Conservation (phyloP, 2,797 vertebrate genomes). For the Synaphobranchus kaupii region DNA sequence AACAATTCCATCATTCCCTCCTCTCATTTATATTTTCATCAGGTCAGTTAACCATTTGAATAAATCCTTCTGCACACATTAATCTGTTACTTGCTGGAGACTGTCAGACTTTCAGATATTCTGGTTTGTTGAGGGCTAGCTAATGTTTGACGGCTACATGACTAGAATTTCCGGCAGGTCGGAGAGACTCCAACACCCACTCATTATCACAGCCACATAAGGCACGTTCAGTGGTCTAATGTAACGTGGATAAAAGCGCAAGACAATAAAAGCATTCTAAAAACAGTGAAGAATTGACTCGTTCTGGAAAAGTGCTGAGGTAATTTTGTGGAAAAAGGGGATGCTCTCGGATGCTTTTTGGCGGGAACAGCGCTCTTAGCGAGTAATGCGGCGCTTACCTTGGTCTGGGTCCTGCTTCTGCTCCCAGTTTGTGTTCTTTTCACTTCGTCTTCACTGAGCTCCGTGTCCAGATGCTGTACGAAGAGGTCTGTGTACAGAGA, state of each 20-base stretch:
- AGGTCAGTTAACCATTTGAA: neutral
- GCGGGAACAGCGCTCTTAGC: neutral
- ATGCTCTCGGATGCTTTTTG: neutral
- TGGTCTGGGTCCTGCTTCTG: slow-evolving; percentile 74
- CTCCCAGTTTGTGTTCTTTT: slow-evolving; percentile 67
- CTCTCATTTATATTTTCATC: too few relatives aligned
- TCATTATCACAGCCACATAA: neutral
- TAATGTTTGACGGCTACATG: neutral
- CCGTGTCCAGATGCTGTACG: slow-evolving; percentile 78
- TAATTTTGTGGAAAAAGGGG: neutral
- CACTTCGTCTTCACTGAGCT: slow-evolving; percentile 84
- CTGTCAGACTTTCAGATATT: neutral
- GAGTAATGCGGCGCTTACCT: slow-evolving; percentile 68
- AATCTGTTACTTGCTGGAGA: neutral
- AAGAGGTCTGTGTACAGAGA: slow-evolving; percentile 77
- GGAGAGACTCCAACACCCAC: neutral
- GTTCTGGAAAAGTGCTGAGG: neutral
- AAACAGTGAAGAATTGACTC: neutral
- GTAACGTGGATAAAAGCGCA: neutral
- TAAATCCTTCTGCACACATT: neutral
- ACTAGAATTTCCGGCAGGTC: neutral
- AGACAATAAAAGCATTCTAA: neutral
- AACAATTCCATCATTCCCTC: too few relatives aligned
- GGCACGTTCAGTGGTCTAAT: neutral
- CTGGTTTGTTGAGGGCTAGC: neutral